Evolutionary conservation across 2,113 vertebrate species (phyloP), one percentile per base, ranked within the genome.

Genomic region (Microtus oregoni): DNA sequence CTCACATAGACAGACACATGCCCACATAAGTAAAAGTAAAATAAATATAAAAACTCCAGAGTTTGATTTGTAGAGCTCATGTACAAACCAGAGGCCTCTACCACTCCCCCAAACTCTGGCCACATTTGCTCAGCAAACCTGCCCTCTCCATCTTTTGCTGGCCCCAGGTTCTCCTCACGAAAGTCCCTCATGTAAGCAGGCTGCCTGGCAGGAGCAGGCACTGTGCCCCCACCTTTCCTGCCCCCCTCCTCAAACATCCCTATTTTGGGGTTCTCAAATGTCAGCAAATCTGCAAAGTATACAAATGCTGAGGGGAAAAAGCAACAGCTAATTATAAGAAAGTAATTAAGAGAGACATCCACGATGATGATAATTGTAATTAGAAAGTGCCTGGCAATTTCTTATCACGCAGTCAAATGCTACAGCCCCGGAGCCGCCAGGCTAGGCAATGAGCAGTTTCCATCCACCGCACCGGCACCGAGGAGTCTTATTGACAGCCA

Each of bases 331-430:
- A 98, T 98, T 98, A 97, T 96, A 97, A 98, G 94, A 97, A 97
- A 98, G 97, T 97, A 97, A 98, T 98, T 98, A 97, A 97, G 97
- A 97, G 89, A 98, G 98, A 98, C 98, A 98, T 91, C 97, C 97
- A 95, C 30, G 96, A 97, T 96, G 97, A 97, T 96, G 98, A 95
- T 97, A 98, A 98, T 97, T 97, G 38, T 95, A 98, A 98, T 97
- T 98, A 96, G 93, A 97, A 96, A 98, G 93, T 15, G 96, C n/a
- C 95, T 96, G 89, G 97, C 91, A 97, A 94, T 94, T 97, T 94
- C 96, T 97, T 96, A 89, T 89, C 95, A 95, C 0, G 10, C 94
- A 93, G 90, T 98, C 90, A 95, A 96, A 95, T 81, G 90, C 92
- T 94, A 20, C 83, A 95, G 94, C 79, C 87, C 94, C 38, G 17